A percentile compares a stretch with the other conserved stretches of the same genome.
Evolutionary conservation across 2,113 vertebrate species (phyloP).

Genomic region (Oxygymnocypris stewartii): DNA sequence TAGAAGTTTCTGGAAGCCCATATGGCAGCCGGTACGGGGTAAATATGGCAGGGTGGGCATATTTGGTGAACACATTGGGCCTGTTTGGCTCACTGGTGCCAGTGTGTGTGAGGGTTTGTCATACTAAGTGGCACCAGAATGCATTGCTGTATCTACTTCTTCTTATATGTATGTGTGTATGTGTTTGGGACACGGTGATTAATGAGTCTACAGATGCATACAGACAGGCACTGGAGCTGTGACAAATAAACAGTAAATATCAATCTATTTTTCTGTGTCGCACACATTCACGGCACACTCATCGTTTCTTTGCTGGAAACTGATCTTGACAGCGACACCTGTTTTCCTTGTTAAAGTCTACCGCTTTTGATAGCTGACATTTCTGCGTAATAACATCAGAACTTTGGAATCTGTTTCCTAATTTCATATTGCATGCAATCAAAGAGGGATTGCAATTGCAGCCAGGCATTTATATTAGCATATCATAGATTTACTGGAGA

Average conservation of each 20-base stretch:
- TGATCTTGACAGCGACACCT: slow-evolving; percentile 23
- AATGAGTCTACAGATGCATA: slow-evolving; percentile 40
- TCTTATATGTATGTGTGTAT: neutral
- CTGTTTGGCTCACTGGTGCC: slow-evolving; percentile 11
- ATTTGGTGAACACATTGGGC: slow-evolving; percentile 14
- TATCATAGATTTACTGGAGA: slow-evolving; percentile 7
- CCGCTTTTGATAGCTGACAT: slow-evolving; percentile 1
- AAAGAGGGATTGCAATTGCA: slow-evolving; percentile 2
- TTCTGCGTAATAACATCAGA: slow-evolving; percentile 24
- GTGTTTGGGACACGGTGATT: slow-evolving; percentile 18
- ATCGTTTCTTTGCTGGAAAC: neutral
- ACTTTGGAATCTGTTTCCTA: neutral
- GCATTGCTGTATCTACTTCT: slow-evolving; percentile 4
- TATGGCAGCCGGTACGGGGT: slow-evolving; percentile 29
- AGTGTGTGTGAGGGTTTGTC: slow-evolving; percentile 28
- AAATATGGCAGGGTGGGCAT: slow-evolving; percentile 32
- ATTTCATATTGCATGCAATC: slow-evolving; percentile 2
- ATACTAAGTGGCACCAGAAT: slow-evolving; percentile 35
- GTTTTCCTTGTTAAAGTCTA: slow-evolving; percentile 17
- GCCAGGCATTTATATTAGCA: slow-evolving; percentile 8
- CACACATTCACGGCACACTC: neutral
- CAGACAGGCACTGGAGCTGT: slow-evolving; percentile 32
- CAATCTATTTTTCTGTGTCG: slow-evolving; percentile 10
- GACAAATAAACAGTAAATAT: slow-evolving; percentile 32
- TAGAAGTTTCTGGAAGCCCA: slow-evolving; percentile 22